A percentile compares a stretch with the other conserved stretches of the same genome.
These are phyloP conservation scores for Elaeidobius kamerunicus DNA, from an alignment of 2,888 invertebrate genomes.

Conservation along the genomic window DNA sequence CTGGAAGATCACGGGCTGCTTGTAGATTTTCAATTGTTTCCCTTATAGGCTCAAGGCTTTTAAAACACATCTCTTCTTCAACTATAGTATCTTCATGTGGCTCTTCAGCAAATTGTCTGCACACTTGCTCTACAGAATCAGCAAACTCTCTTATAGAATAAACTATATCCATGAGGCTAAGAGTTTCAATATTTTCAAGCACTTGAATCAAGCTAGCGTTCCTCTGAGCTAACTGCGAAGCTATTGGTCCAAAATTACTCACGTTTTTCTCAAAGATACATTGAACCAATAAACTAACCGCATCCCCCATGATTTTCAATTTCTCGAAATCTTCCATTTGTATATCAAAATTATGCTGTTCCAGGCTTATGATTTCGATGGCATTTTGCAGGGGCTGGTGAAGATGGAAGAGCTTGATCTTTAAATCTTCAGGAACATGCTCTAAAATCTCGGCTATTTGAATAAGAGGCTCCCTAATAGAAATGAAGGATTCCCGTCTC, in stretches of 20 bases:
- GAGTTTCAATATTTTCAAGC: slow-evolving; percentile 30
- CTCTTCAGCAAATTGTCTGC: slow-evolving; percentile 21
- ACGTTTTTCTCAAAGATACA: slow-evolving; percentile 16
- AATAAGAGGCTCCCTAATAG: slow-evolving; percentile 40
- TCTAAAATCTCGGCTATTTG: slow-evolving; percentile 41
- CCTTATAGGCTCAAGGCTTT: slow-evolving; percentile 20
- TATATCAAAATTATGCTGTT: slow-evolving; percentile 43
- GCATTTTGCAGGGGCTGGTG: slow-evolving; percentile 42
- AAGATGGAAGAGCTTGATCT: slow-evolving; percentile 35
- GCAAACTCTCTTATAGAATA: slow-evolving; percentile 32
- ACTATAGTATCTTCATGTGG: slow-evolving; percentile 18
- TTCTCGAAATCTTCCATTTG: slow-evolving; percentile 27
- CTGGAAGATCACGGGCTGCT: slow-evolving; percentile 14
- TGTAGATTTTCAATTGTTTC: slow-evolving; percentile 20
- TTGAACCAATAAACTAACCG: slow-evolving; percentile 5
- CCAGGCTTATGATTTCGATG: slow-evolving; percentile 44
- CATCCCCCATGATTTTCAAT: slow-evolving; percentile 20
- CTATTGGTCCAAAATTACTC: slow-evolving; percentile 16
- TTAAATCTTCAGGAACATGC: slow-evolving; percentile 38
- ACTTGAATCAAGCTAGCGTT: slow-evolving; percentile 14
- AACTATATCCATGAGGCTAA: slow-evolving; percentile 33
- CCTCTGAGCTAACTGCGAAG: slow-evolving; percentile 5
- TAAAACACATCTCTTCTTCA: slow-evolving; percentile 25
- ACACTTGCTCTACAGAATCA: slow-evolving; percentile 27
- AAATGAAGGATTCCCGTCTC: slow-evolving; percentile 36